These are phyloP conservation scores for Sclerurus mexicanus DNA, from an alignment of 2,113 vertebrate species.

Conservation along the genomic window DNA sequence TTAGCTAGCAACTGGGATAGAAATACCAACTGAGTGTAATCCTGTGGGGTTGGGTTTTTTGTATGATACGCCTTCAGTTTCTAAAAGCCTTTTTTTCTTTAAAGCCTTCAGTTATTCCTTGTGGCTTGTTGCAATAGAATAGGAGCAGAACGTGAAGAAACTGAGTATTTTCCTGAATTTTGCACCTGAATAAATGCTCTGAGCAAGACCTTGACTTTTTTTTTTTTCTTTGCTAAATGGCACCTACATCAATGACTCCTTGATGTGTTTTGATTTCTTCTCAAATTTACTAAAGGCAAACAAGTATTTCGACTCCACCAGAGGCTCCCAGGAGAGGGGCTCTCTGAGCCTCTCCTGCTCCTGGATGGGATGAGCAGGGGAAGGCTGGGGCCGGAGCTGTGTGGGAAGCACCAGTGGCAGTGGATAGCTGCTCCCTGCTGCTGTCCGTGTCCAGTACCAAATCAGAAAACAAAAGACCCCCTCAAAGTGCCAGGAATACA, in stretches of 20 bases:
- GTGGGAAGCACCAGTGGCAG: neutral
- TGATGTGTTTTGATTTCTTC: neutral
- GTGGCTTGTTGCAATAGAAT: neutral
- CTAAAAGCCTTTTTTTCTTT: neutral
- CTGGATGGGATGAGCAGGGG: neutral
- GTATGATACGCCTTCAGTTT: neutral
- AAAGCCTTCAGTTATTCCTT: neutral
- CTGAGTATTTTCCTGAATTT: neutral
- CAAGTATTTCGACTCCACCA: rapidly evolving
- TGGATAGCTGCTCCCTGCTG: neutral
- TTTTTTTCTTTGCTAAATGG: neutral
- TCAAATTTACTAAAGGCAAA: neutral
- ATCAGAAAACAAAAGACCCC: neutral
- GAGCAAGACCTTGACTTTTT: neutral
- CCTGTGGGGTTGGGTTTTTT: neutral
- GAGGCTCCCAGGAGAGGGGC: neutral
- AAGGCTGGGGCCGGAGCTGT: neutral
- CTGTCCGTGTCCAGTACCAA: rapidly evolving
- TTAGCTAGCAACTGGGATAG: neutral
- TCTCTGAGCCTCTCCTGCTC: rapidly evolving
- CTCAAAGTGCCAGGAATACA: rapidly evolving
- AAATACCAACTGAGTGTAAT: neutral
- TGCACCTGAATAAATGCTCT: neutral
- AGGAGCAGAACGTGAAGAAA: neutral
- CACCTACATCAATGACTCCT: neutral